Conservation (phyloP, 1,140 invertebrate species). For the Drosophila grimshawi region DNA sequence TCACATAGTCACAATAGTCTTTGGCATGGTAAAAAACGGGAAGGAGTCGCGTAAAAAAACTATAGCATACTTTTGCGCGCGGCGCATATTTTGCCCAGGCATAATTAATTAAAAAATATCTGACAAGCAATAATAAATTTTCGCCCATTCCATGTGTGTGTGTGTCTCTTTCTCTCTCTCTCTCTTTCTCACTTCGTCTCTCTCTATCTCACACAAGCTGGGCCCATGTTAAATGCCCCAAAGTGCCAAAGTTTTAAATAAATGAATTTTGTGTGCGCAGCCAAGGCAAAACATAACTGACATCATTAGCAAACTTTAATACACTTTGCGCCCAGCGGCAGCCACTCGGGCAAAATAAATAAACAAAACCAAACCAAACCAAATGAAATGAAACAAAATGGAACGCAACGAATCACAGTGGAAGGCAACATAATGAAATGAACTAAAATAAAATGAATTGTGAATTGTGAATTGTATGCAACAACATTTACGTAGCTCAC, state of each 20-base stretch:
- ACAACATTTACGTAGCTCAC: conserved; percentile 42
- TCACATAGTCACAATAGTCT: conserved; percentile 34
- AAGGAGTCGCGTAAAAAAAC: conserved; percentile 23
- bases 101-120: conserved; percentile 82
- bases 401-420: conserved; percentile 14
- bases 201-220: neutral
- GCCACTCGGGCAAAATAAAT: conserved; percentile 36
- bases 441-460: conserved; percentile 46
- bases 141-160: conserved; percentile 16
- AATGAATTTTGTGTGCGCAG: conserved; percentile 60
- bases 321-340: conserved; percentile 53
- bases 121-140: conserved; percentile 77
- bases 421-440: conserved; percentile 30
- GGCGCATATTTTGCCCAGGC: conserved; percentile 72
- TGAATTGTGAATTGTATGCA: conserved; percentile 34
- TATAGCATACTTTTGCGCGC: conserved; percentile 73
- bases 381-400: conserved; percentile 33
- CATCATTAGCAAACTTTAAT: conserved; percentile 81
- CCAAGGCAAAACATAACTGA: conserved; percentile 68
- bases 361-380: conserved; percentile 25
- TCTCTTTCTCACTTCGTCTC: neutral
- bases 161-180: neutral
- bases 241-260: conserved; percentile 71
- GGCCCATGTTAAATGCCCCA: conserved; percentile 35
- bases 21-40: conserved; percentile 35